Evolutionary conservation across 2,113 vertebrate genomes (phyloP).

Genomic region (Aythya baeri): DNA sequence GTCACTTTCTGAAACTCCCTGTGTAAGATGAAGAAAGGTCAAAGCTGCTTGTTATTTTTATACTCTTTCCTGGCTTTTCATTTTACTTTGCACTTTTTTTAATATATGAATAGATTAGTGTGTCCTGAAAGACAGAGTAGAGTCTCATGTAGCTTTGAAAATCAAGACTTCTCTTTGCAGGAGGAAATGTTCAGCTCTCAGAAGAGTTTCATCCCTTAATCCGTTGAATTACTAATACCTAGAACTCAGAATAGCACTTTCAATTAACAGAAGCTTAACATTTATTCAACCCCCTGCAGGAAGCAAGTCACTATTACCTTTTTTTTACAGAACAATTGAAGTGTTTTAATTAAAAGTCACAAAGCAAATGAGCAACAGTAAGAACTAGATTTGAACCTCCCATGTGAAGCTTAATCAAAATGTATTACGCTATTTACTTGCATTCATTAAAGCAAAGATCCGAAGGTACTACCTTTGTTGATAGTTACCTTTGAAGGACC

Average conservation of each 20-base stretch:
- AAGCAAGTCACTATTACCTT: background rate
- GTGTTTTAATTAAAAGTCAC: background rate
- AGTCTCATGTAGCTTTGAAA: background rate
- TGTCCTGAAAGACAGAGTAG: background rate
- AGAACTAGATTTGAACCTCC: background rate
- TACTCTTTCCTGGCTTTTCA: background rate
- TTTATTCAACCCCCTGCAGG: background rate
- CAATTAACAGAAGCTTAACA: constrained; percentile 36
- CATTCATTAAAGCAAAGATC: background rate
- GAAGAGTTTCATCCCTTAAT: background rate
- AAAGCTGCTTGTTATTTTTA: background rate
- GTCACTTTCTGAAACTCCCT: background rate
- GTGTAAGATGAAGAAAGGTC: background rate
- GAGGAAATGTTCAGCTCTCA: background rate
- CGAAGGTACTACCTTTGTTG: background rate
- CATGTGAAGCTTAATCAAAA: background rate
- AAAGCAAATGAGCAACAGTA: constrained; percentile 5
- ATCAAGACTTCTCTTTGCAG: background rate
- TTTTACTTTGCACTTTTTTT: background rate
- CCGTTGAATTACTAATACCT: background rate
- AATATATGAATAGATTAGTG: background rate
- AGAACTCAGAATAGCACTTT: background rate
- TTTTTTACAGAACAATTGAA: background rate
- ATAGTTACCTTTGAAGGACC: background rate
- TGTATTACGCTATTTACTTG: background rate